A percentile compares a stretch with the other conserved stretches of the same genome.
Evolutionary conservation across 92 coral and sea anemone genomes (phyloP).

Genomic region (Zoanthus sansibaricus): DNA sequence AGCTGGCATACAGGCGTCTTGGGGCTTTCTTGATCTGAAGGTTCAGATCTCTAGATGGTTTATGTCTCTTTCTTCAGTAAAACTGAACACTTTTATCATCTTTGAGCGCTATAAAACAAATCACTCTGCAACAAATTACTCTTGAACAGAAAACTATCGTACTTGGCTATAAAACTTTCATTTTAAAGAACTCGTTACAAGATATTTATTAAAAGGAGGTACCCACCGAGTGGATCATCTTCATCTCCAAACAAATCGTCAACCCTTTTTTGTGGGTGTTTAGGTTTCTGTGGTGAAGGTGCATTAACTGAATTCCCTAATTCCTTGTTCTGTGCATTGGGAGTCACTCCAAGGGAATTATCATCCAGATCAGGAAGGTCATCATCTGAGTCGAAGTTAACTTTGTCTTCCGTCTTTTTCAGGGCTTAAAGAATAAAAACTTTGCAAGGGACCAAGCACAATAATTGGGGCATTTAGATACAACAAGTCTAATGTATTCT

Average conservation of each 20-base stretch:
- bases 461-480: too few relatives aligned
- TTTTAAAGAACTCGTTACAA: not conserved
- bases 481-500: too few relatives aligned
- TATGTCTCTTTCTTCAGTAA: not conserved
- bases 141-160: not conserved
- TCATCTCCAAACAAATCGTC: slow-evolving; percentile 89
- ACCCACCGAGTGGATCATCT: slow-evolving; percentile 81
- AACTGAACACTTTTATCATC: not conserved
- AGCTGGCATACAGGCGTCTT: too few relatives aligned
- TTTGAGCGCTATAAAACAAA: not conserved
- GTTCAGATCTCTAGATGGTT: not conserved
- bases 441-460: not conserved
- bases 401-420: slow-evolving; percentile 68
- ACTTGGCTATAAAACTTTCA: too few relatives aligned
- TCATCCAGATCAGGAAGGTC: slow-evolving; percentile 91
- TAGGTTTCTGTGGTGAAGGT: slow-evolving; percentile 38
- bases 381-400: slow-evolving; percentile 91
- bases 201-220: not conserved
- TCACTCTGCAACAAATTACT: not conserved
- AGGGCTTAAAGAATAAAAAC: slow-evolving; percentile 8
- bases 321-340: slow-evolving; percentile 3
- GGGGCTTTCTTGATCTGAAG: too few relatives aligned
- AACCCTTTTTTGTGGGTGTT: slow-evolving; percentile 36
- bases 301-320: slow-evolving; percentile 26
- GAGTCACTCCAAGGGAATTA: slow-evolving; percentile 59